Percentiles rank a stretch among this genome's conserved stretches.
Evolutionary conservation across 2,797 vertebrate genomes (phyloP).

Genomic region (Enteromius fasciolatus): DNA sequence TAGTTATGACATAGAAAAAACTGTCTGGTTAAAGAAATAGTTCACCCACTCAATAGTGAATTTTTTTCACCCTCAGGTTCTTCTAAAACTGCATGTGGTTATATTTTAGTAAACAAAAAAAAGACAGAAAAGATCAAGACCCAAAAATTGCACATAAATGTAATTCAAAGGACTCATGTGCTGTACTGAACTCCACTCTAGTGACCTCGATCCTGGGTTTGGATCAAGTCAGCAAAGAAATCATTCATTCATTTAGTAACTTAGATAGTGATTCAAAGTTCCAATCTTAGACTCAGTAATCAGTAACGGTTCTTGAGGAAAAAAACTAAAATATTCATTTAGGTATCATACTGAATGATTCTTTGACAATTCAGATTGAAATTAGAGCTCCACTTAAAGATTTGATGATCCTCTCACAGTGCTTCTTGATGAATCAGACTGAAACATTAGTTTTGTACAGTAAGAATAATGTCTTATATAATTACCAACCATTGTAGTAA

Average conservation of each 20-base stretch:
- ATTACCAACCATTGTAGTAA: neutral
- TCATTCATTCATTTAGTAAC: too few species aligned
- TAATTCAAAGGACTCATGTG: neutral
- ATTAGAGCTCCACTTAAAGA: neutral
- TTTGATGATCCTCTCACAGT: neutral
- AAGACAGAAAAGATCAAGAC: neutral
- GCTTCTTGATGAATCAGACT: neutral
- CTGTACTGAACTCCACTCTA: neutral
- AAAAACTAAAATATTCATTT: neutral
- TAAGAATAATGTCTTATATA: neutral
- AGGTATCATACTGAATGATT: neutral
- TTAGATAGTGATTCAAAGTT: too few species aligned
- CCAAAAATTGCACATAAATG: neutral
- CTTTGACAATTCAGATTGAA: neutral
- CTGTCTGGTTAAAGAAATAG: conserved; percentile 8
- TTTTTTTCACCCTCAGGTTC: neutral
- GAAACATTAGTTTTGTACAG: neutral
- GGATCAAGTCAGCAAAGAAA: neutral
- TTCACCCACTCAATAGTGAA: neutral
- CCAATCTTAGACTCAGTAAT: neutral
- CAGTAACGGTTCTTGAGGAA: neutral
- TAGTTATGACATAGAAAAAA: conserved; percentile 23
- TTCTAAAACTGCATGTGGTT: neutral
- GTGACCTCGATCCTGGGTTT: neutral
- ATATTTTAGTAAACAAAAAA: neutral